Conservation (phyloP, 2,797 vertebrate genomes). For the Onychomys arenicola region DNA sequence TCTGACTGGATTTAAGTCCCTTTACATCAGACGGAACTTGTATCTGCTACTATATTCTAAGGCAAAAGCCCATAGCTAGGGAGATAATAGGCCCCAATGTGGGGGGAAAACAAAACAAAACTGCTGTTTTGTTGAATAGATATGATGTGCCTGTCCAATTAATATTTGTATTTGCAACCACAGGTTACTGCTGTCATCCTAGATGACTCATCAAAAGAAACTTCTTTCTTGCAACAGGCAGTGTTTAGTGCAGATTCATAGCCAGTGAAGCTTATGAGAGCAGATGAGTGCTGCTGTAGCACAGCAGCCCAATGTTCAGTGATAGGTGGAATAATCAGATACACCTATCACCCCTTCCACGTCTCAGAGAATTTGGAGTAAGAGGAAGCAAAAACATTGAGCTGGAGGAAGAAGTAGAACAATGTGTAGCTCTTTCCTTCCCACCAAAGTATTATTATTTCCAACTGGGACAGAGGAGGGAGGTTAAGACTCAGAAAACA, state of each 20-base stretch:
- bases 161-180: background rate
- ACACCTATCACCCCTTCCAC: background rate
- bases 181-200: background rate
- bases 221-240: background rate
- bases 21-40: background rate
- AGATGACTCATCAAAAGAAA: background rate
- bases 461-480: background rate
- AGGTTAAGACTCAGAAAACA: background rate
- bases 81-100: background rate
- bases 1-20: background rate
- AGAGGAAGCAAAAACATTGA: background rate
- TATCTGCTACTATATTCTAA: background rate
- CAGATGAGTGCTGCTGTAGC: background rate
- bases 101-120: background rate
- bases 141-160: background rate
- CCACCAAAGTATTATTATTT: background rate
- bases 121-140: background rate
- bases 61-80: background rate
- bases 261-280: background rate
- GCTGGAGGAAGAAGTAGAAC: background rate
- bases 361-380: background rate
- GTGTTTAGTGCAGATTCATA: background rate
- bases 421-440: background rate
- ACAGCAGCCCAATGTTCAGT: background rate
- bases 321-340: background rate